Base-by-base conservation (phyloP, 2,888 invertebrate species). In the Ceraclea dissimilis region DNA sequence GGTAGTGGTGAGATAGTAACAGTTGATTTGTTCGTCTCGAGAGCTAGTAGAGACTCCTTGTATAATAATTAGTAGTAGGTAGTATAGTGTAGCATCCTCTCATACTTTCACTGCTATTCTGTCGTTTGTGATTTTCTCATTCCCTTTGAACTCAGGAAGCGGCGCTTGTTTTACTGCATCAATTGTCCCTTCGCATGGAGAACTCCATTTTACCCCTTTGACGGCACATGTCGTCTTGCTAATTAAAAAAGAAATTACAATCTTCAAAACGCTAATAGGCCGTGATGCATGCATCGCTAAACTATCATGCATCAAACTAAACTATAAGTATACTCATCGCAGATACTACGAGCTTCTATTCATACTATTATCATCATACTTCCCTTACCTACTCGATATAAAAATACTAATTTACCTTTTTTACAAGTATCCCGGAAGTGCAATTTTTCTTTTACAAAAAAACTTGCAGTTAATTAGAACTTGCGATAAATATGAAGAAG, bases 191-290 rank as follows among this genome's bases (percentile, higher is more conserved):
- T 19, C 47, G 22, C 51, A 39, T 26, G 34, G 43, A 39, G 49
- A 47, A 33, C 39, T 34, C 49, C 31, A 18, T 51, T 54, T 44
- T 39, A 51, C 39, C 54, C 57, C 60, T 60, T 60, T 60, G 60
- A 57, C 11, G 55, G 52, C 55, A 55, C 55, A 55, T 51, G 48
- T 54, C 59, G 56, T 61, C 61, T 61, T 59, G 59, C 61, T 61
- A 61, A 61, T 61, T 61, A 61, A 61, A 61, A 61, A 61, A 61
- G 57, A 58, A 61, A 61, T 61, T 59, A 57, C 49, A 49, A 47
- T 61, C 59, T 57, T 60, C 58, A 55, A 60, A 47, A 52, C 52
- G 49, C 44, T 57, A 60, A 60, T 60, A 56, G 57, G 60, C 60
- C 57, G 43, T 52, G 47, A 46, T 39, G 49, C 43, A 33, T 19